phyloP scores from a whole-genome alignment of 2,113 vertebrate species.

The Percina caprodes region DNA sequence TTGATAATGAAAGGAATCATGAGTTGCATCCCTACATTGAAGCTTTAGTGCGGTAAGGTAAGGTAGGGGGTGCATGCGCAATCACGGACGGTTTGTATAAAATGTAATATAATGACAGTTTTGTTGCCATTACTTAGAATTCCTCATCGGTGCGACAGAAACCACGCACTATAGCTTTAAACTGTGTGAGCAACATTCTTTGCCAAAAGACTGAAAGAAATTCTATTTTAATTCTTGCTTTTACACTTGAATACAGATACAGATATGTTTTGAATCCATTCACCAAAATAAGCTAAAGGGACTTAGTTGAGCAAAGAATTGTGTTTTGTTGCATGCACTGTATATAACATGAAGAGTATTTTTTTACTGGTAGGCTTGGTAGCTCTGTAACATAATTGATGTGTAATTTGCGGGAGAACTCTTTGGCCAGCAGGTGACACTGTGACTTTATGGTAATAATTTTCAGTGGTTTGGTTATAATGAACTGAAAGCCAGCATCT shows the following conservation, averaged over 20 bases:
- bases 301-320: not conserved
- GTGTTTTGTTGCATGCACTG: not conserved
- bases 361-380: not conserved
- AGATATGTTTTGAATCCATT: not conserved
- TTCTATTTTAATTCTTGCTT: not conserved
- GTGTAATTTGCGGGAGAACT: slow-evolving; percentile 31
- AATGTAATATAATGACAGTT: too few species aligned
- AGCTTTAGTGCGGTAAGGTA: too few species aligned
- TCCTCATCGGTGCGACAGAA: too few species aligned
- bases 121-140: too few species aligned
- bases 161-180: too few species aligned
- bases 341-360: not conserved
- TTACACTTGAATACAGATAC: not conserved
- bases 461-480: slow-evolving; percentile 59
- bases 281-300: not conserved
- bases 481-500: slow-evolving; percentile 44
- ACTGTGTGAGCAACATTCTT: not conserved
- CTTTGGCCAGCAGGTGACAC: slow-evolving; percentile 30
- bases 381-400: slow-evolving; percentile 37
- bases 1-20: not conserved
- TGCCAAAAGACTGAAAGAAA: not conserved
- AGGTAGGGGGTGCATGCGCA: too few species aligned
- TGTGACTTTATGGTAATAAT: slow-evolving; percentile 63
- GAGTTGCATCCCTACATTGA: not conserved
- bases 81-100: too few species aligned